Base-by-base conservation (phyloP, 2,113 vertebrate genomes). In the Nesogale talazaci region DNA sequence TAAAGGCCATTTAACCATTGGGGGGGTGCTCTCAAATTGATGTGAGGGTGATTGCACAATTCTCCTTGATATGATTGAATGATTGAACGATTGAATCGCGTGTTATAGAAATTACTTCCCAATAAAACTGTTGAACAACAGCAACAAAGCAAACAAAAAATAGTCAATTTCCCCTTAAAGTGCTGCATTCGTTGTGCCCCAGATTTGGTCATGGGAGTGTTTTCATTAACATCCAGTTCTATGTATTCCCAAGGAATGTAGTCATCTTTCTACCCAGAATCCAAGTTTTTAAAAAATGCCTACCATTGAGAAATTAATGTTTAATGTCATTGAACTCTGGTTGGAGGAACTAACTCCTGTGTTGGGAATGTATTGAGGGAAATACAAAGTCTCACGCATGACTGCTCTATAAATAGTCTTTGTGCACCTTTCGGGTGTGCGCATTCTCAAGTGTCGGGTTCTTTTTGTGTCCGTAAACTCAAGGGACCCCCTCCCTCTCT, bases 171-270 rank as follows among this genome's bases (percentile, higher is more conserved):
- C 15, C 67, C 63, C 25, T 27, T 65, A 65, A 65, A 65, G 9
- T 29, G 25, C 63, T 46, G 1, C 23, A 59, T 85, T 89, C 36
- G 34, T 20, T 63, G 14, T 69, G 1, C 38, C 46, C 34, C 25
- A 22, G 29, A 40, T 25, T 76, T 91, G 81, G 80, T 70, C n/a
- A 27, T 93, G 38, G 46, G 17, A 56, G 2, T 40, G 4, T 89
- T 82, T 89, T 81, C 59, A 79, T 63, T 84, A 63, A 67, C 16
- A 52, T 76, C 52, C 46, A 52, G 46, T 52, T 52, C 46, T 57
- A 77, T n/a, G 56, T 52, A 70, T 81, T 91, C 81, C 36, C 9
- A 86, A 70, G 57, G 46, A 25, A 38, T n/a, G 78, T 90, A 93
- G 34, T 56, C 77, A 38, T 78, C 57, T 78, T 56, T 65, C 65